Base-by-base conservation (phyloP, 2,797 vertebrate genomes). In the Heteromormyrus szaboi region DNA sequence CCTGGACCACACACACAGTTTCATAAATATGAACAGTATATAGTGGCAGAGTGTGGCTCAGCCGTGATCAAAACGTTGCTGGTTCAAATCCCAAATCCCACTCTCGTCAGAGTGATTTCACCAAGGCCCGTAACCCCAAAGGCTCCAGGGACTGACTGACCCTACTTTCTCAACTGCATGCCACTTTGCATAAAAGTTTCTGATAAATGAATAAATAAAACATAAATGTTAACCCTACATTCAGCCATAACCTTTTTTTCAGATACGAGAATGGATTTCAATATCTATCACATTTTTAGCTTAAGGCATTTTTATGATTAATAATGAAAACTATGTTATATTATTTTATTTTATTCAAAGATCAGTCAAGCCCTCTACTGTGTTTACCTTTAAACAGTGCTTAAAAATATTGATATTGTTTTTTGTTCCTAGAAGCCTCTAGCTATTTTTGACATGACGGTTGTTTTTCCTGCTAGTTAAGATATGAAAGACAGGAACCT, bases 331-430 rank as follows among this genome's bases (percentile, higher is more conserved):
- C 72, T 41, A 17, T 12, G 37, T 44, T 46, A 62, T 62, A 22
- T 62, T 62, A 62, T 76, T 76, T 41, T 44, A 79, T 81, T 81
- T 81, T 81, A n/a, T 46, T 81, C 37, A 46, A 81, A 81, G 76
- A 44, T 46, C 76, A 46, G 41, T 22, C 76, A 46, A 81, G 76
- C 41, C 41, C 76, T 46, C 37, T 11, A 46, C 9, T 81, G 37
- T 81, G 76, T 81, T 44, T 79, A 46, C 19, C 72, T 79, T 46
- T 79, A 79, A 72, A 79, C 17, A 8, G 17, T 44, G 17, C 72
- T 79, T 79, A 46, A 79, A 46, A 79, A 79, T 41, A 79, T 19
- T 46, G 72, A 79, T 79, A 79, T 79, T 79, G 72, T 56, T 81
- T 81, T 81, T 46, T 22, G 14, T 41, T 44, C 72, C 33, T 79